Evolutionary conservation across 1,140 invertebrate species (phyloP), one percentile per base, ranked within the genome.

Genomic region (Tenebrio molitor): DNA sequence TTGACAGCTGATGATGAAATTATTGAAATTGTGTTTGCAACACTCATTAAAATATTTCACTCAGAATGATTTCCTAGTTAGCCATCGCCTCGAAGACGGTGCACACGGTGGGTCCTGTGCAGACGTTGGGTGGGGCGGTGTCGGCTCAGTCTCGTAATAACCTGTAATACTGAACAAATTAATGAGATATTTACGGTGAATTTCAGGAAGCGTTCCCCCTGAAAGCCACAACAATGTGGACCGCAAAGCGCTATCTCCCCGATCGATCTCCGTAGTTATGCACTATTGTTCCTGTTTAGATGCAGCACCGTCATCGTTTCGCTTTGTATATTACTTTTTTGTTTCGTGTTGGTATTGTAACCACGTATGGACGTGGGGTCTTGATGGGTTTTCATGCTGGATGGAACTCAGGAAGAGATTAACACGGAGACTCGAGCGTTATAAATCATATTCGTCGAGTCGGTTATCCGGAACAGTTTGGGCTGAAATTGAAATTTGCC

Each of bases 331-430:
- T 58, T 58, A 58, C 50, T 58, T 58, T 58, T 58, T 58, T 58
- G 50, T 58, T 58, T 58, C 50, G 50, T 58, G 50, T 58, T 58
- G 50, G 50, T 58, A 58, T 58, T 58, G 50, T 58, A 58, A 58
- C 50, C 50, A 58, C 50, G 50, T 58, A 58, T 58, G 50, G 50
- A 58, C 50, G 50, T 58, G 50, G 50, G 50, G 50, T 50, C 50
- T 58, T 58, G 50, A 58, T 58, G 50, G 50, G 50, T 58, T 58
- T 58, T 58, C 50, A 58, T 58, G 50, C 50, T 58, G 50, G 50
- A 58, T 58, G 50, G 15, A 58, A 58, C 50, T 58, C 50, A 58
- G 50, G 50, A 58, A 58, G 50, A 58, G 50, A 58, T 58, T 58
- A 58, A 25, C 23, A 29, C 50, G 50, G n/a, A 58, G 50, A 46